Base-by-base conservation (phyloP, 2,797 vertebrate species). In the Brachyalestes nurse region DNA sequence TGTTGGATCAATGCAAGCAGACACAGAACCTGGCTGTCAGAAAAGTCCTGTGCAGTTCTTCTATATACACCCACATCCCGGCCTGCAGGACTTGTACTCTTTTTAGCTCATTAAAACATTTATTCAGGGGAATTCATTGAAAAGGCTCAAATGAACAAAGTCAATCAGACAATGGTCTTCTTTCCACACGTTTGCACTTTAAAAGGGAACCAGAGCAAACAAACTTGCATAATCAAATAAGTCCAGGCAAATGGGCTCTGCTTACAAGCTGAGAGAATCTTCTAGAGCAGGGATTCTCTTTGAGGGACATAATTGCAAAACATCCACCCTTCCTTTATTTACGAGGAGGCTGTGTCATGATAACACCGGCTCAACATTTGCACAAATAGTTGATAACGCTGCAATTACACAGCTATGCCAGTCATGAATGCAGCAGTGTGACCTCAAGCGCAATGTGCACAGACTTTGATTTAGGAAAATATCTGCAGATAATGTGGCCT, bases 211-310 rank as follows among this genome's bases (percentile, higher is more conserved):
- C 42, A 61, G 16, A 19, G 40, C 3, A 62, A 70, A 47, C 28
- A 61, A 69, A 77, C 53, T 19, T 64, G 34, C 42, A 65, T 21
- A 77, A 72, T 77, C 78, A 84, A 84, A 84, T 77, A 0, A 19
- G 61, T 49, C 9, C 14, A 78, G 75, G 60, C 76, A 78, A 78
- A 82, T 55, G 12, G 21, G n/a, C 23, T 45, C 23, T 2, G 6
- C 6, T 34, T 38, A 6, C 0, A 62, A 62, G 16, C 13, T 6
- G 21, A 23, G 25, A 34, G 21, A 61, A 61, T 25, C 28, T 17
- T 10, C 62, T 40, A 40, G 34, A 10, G 34, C 17, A 65, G 2
- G 14, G 17, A 40, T n/a, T 19, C 25, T 16, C 25, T 28, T 8
- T 6, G 25, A 28, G 13, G 60, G 7, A 25, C 23, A 40, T 8